These are phyloP conservation scores for Tuberolachnus salignus DNA, from an alignment of 2,888 invertebrate genomes.

Conservation along the genomic window DNA sequence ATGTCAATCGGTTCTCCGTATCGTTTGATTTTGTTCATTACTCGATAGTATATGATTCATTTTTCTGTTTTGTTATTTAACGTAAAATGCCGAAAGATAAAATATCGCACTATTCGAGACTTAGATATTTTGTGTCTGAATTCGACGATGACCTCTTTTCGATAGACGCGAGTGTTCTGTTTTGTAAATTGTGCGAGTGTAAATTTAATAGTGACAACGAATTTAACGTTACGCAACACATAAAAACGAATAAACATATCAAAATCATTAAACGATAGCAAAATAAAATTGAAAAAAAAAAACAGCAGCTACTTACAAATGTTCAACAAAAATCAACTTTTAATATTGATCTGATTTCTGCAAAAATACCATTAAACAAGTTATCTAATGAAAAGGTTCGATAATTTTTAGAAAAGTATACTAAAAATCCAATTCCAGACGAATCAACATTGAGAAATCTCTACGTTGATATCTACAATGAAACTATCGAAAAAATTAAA, in stretches of 20 bases:
- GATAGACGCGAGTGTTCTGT: no score
- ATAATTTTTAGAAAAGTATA: constrained; percentile 41
- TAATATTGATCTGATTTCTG: constrained; percentile 23
- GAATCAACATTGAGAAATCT: constrained; percentile 26
- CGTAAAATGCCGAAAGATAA: no score
- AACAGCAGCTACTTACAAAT: constrained; percentile 20
- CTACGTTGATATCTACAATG: constrained; percentile 13
- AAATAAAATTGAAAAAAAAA: constrained; percentile 28
- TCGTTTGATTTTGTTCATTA: no score
- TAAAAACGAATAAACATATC: constrained; percentile 19
- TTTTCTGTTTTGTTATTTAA: no score
- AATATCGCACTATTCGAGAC: no score
- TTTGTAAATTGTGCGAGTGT: no score
- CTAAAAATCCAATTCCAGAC: neutral
- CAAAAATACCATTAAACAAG: constrained; percentile 36
- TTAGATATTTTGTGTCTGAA: no score
- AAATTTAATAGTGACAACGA: no score
- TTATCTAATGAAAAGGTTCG: constrained; percentile 8
- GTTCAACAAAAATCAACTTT: constrained; percentile 22
- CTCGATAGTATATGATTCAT: no score
- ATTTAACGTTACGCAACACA: neutral
- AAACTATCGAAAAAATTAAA: constrained; percentile 33
- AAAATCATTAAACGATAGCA: constrained; percentile 9
- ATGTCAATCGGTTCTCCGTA: no score
- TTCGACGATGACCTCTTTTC: no score